These are phyloP conservation scores for Emydura subglobosa DNA, from an alignment of 2,113 vertebrate species.

Conservation along the genomic window DNA sequence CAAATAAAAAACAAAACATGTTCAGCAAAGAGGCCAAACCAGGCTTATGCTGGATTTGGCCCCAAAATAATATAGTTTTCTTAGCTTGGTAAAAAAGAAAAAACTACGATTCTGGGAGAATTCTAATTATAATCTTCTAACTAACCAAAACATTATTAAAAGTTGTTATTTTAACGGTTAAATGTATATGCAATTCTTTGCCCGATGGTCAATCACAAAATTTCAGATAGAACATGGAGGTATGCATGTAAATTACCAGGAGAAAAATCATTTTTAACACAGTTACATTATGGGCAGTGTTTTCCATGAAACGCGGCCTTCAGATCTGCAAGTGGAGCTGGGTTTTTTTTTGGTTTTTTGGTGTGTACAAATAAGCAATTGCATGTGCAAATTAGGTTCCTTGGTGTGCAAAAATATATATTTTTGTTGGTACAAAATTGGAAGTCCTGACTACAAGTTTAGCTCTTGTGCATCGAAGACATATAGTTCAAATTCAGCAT, in stretches of 20 bases:
- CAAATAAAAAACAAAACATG: constrained; percentile 42
- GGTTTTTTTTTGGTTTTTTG: neutral
- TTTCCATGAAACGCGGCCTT: neutral
- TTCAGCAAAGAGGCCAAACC: neutral
- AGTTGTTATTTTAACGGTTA: neutral
- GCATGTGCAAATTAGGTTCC: neutral
- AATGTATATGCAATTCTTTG: fast-evolving
- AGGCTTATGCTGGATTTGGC: constrained; percentile 29
- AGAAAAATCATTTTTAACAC: neutral
- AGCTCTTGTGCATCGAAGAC: neutral
- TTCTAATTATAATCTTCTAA: neutral
- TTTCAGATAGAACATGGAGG: neutral
- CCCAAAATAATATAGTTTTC: neutral
- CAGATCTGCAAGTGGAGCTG: fast-evolving
- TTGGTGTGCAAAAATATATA: no score
- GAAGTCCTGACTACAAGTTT: neutral
- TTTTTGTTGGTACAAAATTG: neutral
- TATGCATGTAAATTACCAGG: neutral
- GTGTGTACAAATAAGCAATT: neutral
- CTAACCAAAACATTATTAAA: neutral
- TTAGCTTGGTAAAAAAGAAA: neutral
- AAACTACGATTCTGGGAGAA: neutral
- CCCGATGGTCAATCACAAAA: neutral
- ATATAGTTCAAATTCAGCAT: fast-evolving
- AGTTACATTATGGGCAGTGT: neutral